Evolutionary conservation across 2,113 vertebrate species (phyloP).

Genomic region (Elephas maximus): DNA sequence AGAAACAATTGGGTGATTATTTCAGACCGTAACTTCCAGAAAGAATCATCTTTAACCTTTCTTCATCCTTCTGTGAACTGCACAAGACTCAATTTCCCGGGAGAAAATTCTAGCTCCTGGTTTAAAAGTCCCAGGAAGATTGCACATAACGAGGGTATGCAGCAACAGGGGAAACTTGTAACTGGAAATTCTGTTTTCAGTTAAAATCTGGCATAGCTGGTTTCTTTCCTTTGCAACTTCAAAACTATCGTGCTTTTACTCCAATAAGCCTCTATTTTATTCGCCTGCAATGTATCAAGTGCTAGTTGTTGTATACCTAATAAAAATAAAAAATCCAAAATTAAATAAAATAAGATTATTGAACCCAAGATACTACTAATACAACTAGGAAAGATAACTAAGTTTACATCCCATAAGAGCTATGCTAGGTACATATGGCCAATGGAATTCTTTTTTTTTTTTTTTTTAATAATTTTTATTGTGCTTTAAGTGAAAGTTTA

Average conservation of each 20-base stretch:
- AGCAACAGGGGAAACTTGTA: background rate
- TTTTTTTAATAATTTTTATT: no score
- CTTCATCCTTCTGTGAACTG: background rate
- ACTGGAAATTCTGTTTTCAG: background rate
- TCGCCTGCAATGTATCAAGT: background rate
- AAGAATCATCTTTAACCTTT: background rate
- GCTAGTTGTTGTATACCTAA: background rate
- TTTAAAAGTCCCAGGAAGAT: background rate
- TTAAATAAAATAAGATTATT: slow-evolving; percentile 7
- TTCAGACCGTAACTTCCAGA: background rate
- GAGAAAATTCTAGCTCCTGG: background rate
- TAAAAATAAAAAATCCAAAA: background rate
- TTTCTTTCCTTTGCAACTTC: background rate
- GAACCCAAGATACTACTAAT: background rate
- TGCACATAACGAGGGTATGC: background rate
- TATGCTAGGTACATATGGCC: background rate
- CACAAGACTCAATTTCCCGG: background rate
- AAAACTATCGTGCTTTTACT: background rate
- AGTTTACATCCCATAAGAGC: background rate
- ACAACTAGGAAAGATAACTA: background rate
- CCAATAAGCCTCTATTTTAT: background rate
- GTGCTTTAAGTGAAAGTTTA: no score
- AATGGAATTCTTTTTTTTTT: background rate
- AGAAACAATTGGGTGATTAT: background rate
- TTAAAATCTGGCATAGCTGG: background rate